Base-by-base conservation (phyloP, 2,888 invertebrate genomes). In the Acleris sparsana region DNA sequence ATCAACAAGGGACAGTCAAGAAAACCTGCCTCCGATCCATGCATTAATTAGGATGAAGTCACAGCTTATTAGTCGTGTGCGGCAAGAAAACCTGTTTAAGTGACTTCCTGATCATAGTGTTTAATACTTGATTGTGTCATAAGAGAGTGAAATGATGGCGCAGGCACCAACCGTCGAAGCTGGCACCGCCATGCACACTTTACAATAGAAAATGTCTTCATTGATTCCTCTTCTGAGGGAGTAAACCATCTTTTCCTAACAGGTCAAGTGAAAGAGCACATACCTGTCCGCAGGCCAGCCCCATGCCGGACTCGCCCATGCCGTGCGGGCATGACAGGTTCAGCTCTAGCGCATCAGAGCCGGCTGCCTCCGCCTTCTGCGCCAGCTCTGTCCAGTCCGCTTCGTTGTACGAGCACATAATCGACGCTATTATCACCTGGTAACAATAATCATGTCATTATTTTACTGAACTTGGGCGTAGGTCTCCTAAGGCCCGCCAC, bases 261-360 rank as follows among this genome's bases (percentile, higher is more conserved):
- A 44, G 13, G 2, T 44, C 1, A 16, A 1, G 17, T 56, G 46
- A 51, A 55, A 52, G 16, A 25, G 7, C 25, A n/a, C 46, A 65
- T 83, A 97, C 97, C 94, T 99, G 99, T 65, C 99, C 99, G 87
- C 99, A 99, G 53, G 99, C 99, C 60, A 99, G 92, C 0, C 99
- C 99, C 99, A 99, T 99, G 49, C 99, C 99, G 13, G 97, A 95
- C 84, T 99, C 99, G 1, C 98, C 99, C 99, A 99, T 99, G 6
- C 99, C 99, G 86, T 99, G 99, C 0, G 99, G 99, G 85, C 99
- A 99, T 0, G 99, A 99, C 59, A 99, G 88, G 92, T 99, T 99
- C 59, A 99, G 89, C 81, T 99, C 99, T 16, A 99, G 88, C 0
- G 98, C 99, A 89, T 99, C 99, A 0, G 99, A 96, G 0, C 99